These are phyloP conservation scores for Serranus cabrilla DNA, from an alignment of 2,797 vertebrate genomes.

Conservation along the genomic window DNA sequence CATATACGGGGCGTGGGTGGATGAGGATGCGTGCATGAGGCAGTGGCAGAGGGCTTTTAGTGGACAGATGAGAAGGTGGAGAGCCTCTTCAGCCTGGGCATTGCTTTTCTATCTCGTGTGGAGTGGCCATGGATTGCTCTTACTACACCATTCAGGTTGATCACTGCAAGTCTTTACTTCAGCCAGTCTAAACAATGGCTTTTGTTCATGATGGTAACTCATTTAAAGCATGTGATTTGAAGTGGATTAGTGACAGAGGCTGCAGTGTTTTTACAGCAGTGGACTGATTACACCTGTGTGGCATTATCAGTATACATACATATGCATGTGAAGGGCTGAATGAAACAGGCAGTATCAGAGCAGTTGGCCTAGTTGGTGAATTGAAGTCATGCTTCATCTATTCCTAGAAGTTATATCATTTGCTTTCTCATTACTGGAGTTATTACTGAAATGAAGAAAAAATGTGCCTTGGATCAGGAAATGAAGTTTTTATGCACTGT, in stretches of 20 bases:
- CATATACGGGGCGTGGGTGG: constrained; percentile 69
- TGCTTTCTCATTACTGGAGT: constrained; percentile 66
- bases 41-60: constrained; percentile 69
- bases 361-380: constrained; percentile 27
- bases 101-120: constrained; percentile 57
- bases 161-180: constrained; percentile 44
- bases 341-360: constrained; percentile 34
- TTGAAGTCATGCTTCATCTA: constrained; percentile 50
- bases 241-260: constrained; percentile 47
- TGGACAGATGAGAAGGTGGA: constrained; percentile 71
- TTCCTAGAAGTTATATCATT: constrained; percentile 47
- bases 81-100: constrained; percentile 72
- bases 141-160: constrained; percentile 57
- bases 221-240: constrained; percentile 51
- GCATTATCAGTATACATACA: constrained; percentile 1
- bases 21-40: constrained; percentile 59
- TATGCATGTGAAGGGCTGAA: constrained; percentile 25
- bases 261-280: constrained; percentile 2
- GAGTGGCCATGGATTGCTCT: constrained; percentile 75
- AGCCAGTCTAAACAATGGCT: constrained; percentile 56
- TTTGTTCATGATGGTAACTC: constrained; percentile 40
- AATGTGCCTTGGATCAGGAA: constrained; percentile 61
- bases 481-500: constrained; percentile 64
- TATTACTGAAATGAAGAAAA: constrained; percentile 57
- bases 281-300: constrained; percentile 7